Percentiles rank a stretch among this genome's conserved stretches.
Conservation (phyloP, 2,888 invertebrate genomes). For the Keiferia lycopersicella region DNA sequence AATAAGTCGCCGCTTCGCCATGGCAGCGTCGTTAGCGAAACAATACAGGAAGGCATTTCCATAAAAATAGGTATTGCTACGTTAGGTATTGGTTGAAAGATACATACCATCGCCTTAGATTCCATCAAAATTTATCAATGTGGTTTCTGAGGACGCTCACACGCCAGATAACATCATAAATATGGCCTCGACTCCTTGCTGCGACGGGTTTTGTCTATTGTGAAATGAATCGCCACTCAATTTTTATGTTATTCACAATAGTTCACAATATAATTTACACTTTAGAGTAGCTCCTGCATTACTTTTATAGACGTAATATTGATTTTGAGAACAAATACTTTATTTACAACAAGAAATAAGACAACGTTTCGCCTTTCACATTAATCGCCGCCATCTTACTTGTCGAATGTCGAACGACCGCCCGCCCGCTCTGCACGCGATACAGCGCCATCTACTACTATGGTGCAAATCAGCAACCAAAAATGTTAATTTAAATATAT, state of each 20-base stretch:
- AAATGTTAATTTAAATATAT: constrained; percentile 26
- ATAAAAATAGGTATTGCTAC: constrained; percentile 39
- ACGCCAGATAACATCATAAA: constrained; percentile 83
- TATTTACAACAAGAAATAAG: constrained; percentile 78
- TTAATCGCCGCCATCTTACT: constrained; percentile 85
- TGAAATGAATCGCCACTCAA: constrained; percentile 71
- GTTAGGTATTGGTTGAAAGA: constrained; percentile 44
- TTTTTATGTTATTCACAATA: constrained; percentile 52
- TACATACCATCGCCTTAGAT: constrained; percentile 76
- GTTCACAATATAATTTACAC: constrained; percentile 63
- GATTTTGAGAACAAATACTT: constrained; percentile 63
- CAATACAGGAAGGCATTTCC: constrained; percentile 57
- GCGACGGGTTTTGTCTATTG: constrained; percentile 80
- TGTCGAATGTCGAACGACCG: constrained; percentile 77
- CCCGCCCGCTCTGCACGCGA: constrained; percentile 81
- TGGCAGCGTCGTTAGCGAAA: constrained; percentile 73
- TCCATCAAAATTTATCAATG: constrained; percentile 70
- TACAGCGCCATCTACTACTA: constrained; percentile 82
- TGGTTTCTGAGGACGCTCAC: constrained; percentile 77
- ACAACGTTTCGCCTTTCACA: constrained; percentile 84
- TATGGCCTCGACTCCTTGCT: constrained; percentile 83
- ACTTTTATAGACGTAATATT: constrained; percentile 47
- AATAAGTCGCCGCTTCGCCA: constrained; percentile 71
- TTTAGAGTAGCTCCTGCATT: constrained; percentile 49
- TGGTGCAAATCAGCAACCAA: constrained; percentile 43